A percentile compares a stretch with the other conserved stretches of the same genome.
Conservation (phyloP, 2,888 invertebrate species). For the Platycheirus rosarum region DNA sequence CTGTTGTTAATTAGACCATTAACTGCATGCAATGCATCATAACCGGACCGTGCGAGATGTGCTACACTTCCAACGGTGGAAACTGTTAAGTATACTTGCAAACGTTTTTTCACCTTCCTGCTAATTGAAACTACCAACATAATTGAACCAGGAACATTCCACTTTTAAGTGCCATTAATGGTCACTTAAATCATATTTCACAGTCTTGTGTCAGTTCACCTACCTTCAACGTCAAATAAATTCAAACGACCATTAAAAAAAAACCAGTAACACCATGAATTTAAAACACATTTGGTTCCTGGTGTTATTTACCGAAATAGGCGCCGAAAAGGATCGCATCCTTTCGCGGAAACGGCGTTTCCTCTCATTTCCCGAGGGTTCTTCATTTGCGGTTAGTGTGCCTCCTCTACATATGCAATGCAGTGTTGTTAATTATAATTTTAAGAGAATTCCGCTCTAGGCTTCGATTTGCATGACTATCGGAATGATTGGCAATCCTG, state of each 20-base stretch:
- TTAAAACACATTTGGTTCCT: constrained; percentile 34
- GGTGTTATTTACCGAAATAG: constrained; percentile 32
- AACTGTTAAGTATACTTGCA: not conserved
- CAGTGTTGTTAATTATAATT: constrained; percentile 19
- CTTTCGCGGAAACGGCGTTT: constrained; percentile 82
- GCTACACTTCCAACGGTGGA: not conserved
- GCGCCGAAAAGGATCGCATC: constrained; percentile 54
- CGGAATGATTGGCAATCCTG: constrained; percentile 85
- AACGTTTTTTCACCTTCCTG: constrained; percentile 35
- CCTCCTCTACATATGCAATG: not conserved
- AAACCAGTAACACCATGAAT: constrained; percentile 34
- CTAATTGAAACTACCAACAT: constrained; percentile 37
- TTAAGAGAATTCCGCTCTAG: constrained; percentile 72
- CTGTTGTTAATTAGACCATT: too few species aligned
- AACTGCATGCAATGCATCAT: too few species aligned
- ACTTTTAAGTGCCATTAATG: constrained; percentile 25
- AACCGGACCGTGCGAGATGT: not conserved
- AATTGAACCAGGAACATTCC: not conserved
- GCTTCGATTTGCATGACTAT: constrained; percentile 86
- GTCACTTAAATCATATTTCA: constrained; percentile 27
- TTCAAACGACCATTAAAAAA: not conserved
- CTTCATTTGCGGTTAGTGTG: constrained; percentile 84
- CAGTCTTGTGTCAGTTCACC: constrained; percentile 30
- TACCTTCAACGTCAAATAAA: constrained; percentile 3
- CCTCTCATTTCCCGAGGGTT: constrained; percentile 84